A percentile compares a stretch with the other conserved stretches of the same genome.
phyloP scores from a whole-genome alignment of 2,888 invertebrate species.

The Leptopilina myrica region DNA sequence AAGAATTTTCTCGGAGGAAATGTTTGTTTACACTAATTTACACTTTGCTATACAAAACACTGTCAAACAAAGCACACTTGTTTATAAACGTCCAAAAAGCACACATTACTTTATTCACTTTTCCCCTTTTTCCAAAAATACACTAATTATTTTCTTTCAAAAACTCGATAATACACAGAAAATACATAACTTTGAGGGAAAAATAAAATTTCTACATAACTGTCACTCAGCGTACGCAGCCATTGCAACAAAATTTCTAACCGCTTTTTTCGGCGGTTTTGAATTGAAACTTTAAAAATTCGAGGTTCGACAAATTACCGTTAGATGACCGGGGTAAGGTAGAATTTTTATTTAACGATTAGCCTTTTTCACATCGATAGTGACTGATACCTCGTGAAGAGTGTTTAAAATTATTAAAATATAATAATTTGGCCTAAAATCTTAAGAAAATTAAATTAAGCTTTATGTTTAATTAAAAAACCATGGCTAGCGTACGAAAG shows the following conservation, averaged over 20 bases:
- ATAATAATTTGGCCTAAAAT: no score
- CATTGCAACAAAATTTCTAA: background rate
- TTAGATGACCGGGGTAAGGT: background rate
- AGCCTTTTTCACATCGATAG: no score
- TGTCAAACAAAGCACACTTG: slow-evolving; percentile 2
- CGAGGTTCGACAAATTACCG: background rate
- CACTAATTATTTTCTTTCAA: background rate
- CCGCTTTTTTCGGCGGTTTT: slow-evolving; percentile 37
- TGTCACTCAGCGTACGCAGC: background rate
- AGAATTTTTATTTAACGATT: background rate
- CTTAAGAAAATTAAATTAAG: background rate
- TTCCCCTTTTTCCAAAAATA: background rate
- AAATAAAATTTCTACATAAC: background rate
- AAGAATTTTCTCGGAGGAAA: background rate
- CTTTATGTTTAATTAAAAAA: background rate
- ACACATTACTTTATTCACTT: slow-evolving; percentile 14
- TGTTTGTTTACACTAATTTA: slow-evolving; percentile 4
- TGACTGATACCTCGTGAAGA: no score
- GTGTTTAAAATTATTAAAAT: no score
- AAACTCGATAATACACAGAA: background rate
- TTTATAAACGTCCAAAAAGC: background rate
- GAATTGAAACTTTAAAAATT: background rate
- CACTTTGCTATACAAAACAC: background rate
- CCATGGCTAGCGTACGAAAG: slow-evolving; percentile 1
- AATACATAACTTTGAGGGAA: background rate